phyloP scores from a whole-genome alignment of 2,888 invertebrate species.

The Chymomyza caudatula region DNA sequence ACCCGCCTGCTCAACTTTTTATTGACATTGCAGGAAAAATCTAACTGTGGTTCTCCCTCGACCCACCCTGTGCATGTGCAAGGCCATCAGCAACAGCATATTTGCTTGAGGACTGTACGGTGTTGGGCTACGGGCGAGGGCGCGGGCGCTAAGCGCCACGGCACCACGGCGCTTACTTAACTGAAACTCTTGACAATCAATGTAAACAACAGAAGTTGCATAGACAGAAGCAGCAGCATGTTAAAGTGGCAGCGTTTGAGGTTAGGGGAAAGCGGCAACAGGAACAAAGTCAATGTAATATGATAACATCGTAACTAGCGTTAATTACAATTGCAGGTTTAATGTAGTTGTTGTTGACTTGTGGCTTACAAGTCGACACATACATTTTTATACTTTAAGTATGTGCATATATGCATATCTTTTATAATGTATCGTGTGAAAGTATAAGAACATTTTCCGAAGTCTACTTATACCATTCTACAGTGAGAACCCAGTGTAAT shows the following conservation, averaged over 20 bases:
- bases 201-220: slow-evolving; percentile 52
- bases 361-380: neutral
- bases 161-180: slow-evolving; percentile 65
- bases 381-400: neutral
- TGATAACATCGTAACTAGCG: slow-evolving; percentile 62
- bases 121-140: slow-evolving; percentile 21
- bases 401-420: neutral
- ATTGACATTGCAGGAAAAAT: slow-evolving; percentile 15
- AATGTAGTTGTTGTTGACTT: slow-evolving; percentile 54
- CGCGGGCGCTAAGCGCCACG: slow-evolving; percentile 37
- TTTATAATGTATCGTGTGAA: neutral
- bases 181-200: slow-evolving; percentile 66
- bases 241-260: neutral
- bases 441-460: neutral
- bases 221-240: slow-evolving; percentile 20
- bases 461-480: too few relatives aligned
- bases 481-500: too few relatives aligned
- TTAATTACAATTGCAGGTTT: slow-evolving; percentile 71
- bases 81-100: slow-evolving; percentile 37
- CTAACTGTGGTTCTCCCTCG: slow-evolving; percentile 12
- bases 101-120: slow-evolving; percentile 18
- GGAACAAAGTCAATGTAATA: slow-evolving; percentile 57
- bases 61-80: slow-evolving; percentile 40
- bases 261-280: slow-evolving; percentile 12
- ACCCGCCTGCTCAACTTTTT: neutral